Base-by-base conservation (phyloP, 2,888 invertebrate species). In the Phaonia tiefii region DNA sequence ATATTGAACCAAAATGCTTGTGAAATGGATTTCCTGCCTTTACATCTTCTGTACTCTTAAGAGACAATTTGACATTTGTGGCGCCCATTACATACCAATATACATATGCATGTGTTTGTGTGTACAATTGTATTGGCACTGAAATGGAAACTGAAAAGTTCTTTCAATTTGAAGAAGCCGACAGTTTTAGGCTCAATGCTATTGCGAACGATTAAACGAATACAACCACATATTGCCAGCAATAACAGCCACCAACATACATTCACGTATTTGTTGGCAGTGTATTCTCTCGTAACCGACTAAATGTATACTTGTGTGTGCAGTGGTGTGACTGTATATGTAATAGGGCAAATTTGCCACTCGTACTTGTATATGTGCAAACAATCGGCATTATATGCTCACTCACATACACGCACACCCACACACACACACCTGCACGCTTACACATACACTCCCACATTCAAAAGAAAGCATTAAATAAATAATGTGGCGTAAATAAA, bases 181-280 rank as follows among this genome's bases (percentile, higher is more conserved):
- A 66, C 65, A 75, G 60, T 73, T 80, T 60, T 37, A 60, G 42
- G 54, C 60, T 31, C 73, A 80, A 80, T 80, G 80, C 31, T 73
- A 76, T 51, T 80, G 42, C 80, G 65, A 80, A 60, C 73, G 49
- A 80, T 80, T 80, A 65, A 74, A 80, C 80, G 74, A 44, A 49
- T 37, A 76, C 69, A 74, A 76, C 63, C 15, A 25, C 56, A 66
- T 3, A 31, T 31, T 8, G 4, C 31, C 31, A 31, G 8, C 31
- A 31, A 31, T 8, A 31, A 8, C 31, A 31, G 8, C 31, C 31
- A 5, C 31, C 31, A 3, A 31, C 31, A 31, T 31, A 5, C 8
- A 31, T n/a, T n/a, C n/a, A n/a, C n/a, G n/a, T 31, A 31, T 31
- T 31, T 31, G 31, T 31, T 5, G 4, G 8, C 31, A 31, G n/a